These are phyloP conservation scores for Rhogogaster chlorosoma DNA, from an alignment of 2,888 invertebrate genomes.

Conservation along the genomic window DNA sequence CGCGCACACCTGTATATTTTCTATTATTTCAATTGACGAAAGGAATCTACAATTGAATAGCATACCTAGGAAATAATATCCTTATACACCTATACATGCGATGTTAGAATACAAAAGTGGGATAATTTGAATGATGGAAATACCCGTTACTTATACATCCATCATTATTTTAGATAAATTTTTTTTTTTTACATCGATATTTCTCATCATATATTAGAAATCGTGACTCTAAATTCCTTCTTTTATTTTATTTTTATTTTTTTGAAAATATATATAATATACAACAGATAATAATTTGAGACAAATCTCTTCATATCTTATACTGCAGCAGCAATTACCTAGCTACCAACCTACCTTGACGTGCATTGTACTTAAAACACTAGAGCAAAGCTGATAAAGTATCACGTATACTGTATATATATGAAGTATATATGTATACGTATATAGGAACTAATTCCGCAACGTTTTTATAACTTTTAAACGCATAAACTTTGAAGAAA, in stretches of 20 bases:
- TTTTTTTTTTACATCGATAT: neutral
- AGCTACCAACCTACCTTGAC: neutral
- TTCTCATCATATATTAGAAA: too few species aligned
- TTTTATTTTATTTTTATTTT: neutral
- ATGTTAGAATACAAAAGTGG: too few species aligned
- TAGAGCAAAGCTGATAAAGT: conserved; percentile 2
- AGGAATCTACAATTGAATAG: conserved; percentile 31
- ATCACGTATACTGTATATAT: neutral
- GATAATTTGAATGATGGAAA: too few species aligned
- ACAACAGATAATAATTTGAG: too few species aligned
- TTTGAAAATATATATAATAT: neutral
- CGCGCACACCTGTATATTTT: neutral
- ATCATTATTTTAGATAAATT: too few species aligned
- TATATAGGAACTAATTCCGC: neutral
- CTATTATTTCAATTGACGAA: conserved; percentile 1
- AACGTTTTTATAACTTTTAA: neutral
- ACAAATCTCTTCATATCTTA: neutral
- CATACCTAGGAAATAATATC: neutral
- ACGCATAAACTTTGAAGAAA: neutral
- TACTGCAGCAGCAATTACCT: neutral
- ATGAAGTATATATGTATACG: neutral
- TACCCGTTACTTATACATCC: too few species aligned
- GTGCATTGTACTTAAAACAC: neutral
- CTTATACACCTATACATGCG: neutral
- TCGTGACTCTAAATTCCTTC: neutral